Conservation (phyloP, 92 coral and sea anemone genomes). For the Heteractis magnifica region DNA sequence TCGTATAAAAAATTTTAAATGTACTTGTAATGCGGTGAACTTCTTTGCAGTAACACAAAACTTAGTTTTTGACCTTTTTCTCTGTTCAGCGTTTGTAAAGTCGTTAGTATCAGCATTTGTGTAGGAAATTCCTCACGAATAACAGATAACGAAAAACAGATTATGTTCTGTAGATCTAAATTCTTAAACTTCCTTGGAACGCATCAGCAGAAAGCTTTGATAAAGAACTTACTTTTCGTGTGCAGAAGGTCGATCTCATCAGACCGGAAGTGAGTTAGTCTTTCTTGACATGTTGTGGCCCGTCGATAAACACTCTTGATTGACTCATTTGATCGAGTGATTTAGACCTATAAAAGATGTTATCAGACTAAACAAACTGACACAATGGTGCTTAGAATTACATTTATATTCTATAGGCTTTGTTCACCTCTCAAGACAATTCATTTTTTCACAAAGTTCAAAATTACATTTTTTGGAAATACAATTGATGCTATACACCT, state of each 20-base stretch:
- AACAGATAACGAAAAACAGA: not conserved
- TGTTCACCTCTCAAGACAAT: no score
- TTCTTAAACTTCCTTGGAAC: not conserved
- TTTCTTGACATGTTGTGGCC: constrained; percentile 15
- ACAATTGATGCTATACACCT: no score
- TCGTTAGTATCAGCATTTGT: not conserved
- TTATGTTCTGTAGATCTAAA: not conserved
- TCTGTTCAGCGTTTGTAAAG: not conserved
- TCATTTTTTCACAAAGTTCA: no score
- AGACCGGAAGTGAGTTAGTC: constrained; percentile 26
- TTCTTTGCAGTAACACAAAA: not conserved
- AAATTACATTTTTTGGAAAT: no score
- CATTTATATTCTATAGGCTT: no score
- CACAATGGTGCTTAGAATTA: not conserved
- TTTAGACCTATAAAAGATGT: constrained; percentile 5
- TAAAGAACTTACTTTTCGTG: not conserved
- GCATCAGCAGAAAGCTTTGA: not conserved
- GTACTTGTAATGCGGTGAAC: no score
- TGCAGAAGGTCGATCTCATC: not conserved
- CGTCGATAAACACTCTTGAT: not conserved
- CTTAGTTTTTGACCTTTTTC: not conserved
- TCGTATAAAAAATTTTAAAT: not conserved
- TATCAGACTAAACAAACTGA: constrained; percentile 11
- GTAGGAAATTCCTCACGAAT: not conserved
- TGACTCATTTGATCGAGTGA: constrained; percentile 11